Base-by-base conservation (phyloP, 2,888 invertebrate species). In the Lasioglossum marginatum region DNA sequence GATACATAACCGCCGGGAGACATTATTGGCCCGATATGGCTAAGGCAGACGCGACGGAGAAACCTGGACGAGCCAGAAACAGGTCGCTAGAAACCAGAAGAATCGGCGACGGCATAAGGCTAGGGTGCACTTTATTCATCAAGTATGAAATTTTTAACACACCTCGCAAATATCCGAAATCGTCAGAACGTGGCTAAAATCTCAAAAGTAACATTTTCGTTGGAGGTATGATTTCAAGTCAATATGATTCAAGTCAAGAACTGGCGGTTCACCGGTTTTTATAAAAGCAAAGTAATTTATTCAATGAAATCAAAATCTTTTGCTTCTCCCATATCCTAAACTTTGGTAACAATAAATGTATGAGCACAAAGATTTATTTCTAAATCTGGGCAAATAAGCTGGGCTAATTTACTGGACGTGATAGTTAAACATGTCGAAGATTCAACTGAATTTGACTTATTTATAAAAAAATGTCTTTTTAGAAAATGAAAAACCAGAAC, bases 11-110 rank as follows among this genome's bases (percentile, higher is more conserved):
- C 81, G 77, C 68, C 89, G 89, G 85, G 91, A 91, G 92, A 93
- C 93, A 92, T 93, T 93, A 94, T 94, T 92, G 92, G 88, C 93
- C 92, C 87, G 92, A 93, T 94, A 94, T 93, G 94, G 94, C 92
- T 90, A 92, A 93, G 91, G 90, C 89, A 91, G 92, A 91, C 91
- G 89, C 91, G 90, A n/a, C 60, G 82, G 88, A 88, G 86, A 87
- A 90, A 83, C 77, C 60, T 80, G 81, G 73, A 79, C 83, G 66
- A 81, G 68, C 71, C 77, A 63, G 66, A 66, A 37, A 66, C 66
- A 34, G 8, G 6, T 3, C 1, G 66, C 37, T 37, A 66, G 71
- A 78, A 85, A 81, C 88, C 83, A 90, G 84, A 83, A 81, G 82
- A 79, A 83, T 82, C 86, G 85, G 6, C 85, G 23, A 90, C 83